These are phyloP conservation scores for Drosophila biarmipes DNA, from an alignment of 1,140 invertebrate genomes.

Conservation along the genomic window DNA sequence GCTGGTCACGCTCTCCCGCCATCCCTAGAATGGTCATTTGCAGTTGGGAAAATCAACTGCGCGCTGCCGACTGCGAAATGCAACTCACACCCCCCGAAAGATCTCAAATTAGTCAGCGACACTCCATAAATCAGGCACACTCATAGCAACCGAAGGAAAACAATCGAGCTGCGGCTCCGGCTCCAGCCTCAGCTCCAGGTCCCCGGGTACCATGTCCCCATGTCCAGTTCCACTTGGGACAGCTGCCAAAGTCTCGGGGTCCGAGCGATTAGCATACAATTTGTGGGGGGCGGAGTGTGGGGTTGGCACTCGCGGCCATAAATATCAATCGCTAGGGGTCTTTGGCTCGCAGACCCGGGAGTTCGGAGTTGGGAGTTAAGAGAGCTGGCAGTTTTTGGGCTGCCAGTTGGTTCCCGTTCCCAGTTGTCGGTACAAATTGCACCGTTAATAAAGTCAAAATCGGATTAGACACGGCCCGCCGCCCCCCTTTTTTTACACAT, in stretches of 20 bases:
- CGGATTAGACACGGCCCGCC: slow-evolving; percentile 70
- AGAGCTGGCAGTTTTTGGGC: slow-evolving; percentile 25
- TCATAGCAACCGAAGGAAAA: slow-evolving; percentile 38
- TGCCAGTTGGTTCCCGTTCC: slow-evolving; percentile 45
- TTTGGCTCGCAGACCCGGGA: slow-evolving; percentile 10
- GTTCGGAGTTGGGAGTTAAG: slow-evolving; percentile 18
- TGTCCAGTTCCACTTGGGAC: slow-evolving; percentile 37
- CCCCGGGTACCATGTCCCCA: slow-evolving; percentile 2
- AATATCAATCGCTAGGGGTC: slow-evolving; percentile 62
- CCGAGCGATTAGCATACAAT: slow-evolving; percentile 60
- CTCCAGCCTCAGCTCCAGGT: slow-evolving; percentile 20
- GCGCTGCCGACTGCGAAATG: slow-evolving; percentile 26
- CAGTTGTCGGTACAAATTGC: slow-evolving; percentile 74
- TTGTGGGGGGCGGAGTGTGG: slow-evolving; percentile 43
- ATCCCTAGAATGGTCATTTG: slow-evolving; percentile 50
- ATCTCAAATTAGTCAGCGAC: slow-evolving; percentile 79
- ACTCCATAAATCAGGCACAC: slow-evolving; percentile 79
- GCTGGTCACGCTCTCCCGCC: slow-evolving; percentile 31
- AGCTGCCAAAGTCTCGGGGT: slow-evolving; percentile 59
- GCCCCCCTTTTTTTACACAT: slow-evolving; percentile 18
- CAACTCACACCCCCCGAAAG: slow-evolving; percentile 52
- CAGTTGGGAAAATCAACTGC: slow-evolving; percentile 9
- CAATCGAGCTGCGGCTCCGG: slow-evolving; percentile 38
- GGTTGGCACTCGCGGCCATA: slow-evolving; percentile 64
- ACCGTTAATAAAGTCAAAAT: slow-evolving; percentile 81